Base-by-base conservation (phyloP, 1,140 invertebrate genomes). In the Trialeurodes vaporariorum region DNA sequence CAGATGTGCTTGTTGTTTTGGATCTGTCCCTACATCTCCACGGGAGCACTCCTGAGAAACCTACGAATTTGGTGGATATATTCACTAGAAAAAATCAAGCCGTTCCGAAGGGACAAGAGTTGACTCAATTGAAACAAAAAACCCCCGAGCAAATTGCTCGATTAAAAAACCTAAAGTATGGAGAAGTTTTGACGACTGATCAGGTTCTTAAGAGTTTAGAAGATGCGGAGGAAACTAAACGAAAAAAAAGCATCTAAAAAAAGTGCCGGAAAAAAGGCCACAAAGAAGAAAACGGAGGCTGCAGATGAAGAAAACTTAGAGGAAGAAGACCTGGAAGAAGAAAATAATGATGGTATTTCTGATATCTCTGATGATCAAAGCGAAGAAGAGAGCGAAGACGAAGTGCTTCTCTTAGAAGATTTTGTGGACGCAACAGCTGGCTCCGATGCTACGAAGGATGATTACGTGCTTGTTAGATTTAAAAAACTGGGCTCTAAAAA, bases 161-260 rank as follows among this genome's bases (percentile, higher is more conserved):
- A 63, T 25, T 63, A 26, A 63, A 63, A 21, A 23, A 23, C 26
- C 23, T 26, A 25, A 63, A 26, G 25, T 63, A 63, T 63, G 61
- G 61, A 23, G 25, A 63, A 26, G 61, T 63, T 26, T 63, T 63
- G 26, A 63, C 61, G 17, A 63, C 61, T 24, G 13, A 23, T 25
- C 22, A 63, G 25, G 61, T 63, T 24, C 25, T 63, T 17, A 63
- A 63, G 23, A 23, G 61, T 25, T 25, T 63, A 25, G 26, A 63
- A 25, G 61, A 63, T 24, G 61, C 61, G 23, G 23, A 63, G 25
- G 61, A 63, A 26, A 26, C 23, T 17, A 63, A 63, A 63, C n/a
- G 17, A 63, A 25, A 26, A 63, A 25, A 63, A 63, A 26, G 60
- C 21, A 61, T 24, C 59, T 13, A 22, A 27, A 13, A 67, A 61